Percentiles rank a stretch among this genome's conserved stretches.
Conservation (phyloP, 1,140 invertebrate genomes). For the Himalopsyche phryganea region DNA sequence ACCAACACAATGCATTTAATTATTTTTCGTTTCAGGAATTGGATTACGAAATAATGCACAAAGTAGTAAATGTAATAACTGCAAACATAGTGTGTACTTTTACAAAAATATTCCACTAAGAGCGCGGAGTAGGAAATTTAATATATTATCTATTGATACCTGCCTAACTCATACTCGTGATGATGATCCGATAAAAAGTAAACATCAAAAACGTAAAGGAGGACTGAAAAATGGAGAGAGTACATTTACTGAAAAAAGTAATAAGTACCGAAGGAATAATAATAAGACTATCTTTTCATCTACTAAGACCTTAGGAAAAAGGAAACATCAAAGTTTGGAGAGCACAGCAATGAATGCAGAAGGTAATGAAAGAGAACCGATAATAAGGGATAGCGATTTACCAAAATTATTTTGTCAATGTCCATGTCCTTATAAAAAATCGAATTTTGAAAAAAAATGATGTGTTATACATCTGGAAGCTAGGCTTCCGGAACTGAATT, state of each 20-base stretch:
- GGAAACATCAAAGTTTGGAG: neutral
- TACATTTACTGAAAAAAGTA: neutral
- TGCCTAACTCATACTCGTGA: no score
- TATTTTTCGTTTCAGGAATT: no score
- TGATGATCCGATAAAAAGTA: neutral
- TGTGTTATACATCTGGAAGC: no score
- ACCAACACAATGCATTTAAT: no score
- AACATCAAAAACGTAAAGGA: neutral
- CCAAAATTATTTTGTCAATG: constrained; percentile 7
- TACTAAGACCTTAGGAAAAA: no score
- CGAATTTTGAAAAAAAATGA: no score
- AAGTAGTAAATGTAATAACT: constrained; percentile 1
- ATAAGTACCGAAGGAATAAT: neutral
- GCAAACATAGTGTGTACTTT: neutral
- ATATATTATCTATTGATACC: neutral
- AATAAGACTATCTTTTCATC: no score
- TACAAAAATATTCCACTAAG: neutral
- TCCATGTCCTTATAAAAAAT: constrained; percentile 13
- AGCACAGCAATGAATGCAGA: neutral
- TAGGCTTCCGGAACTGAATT: no score
- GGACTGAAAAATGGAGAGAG: neutral
- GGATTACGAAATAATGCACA: neutral
- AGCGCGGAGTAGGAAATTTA: constrained; percentile 10
- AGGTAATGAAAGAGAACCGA: neutral
- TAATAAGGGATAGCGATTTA: neutral